These are phyloP conservation scores for Indri indri DNA, from an alignment of 2,113 vertebrate species.

Conservation along the genomic window DNA sequence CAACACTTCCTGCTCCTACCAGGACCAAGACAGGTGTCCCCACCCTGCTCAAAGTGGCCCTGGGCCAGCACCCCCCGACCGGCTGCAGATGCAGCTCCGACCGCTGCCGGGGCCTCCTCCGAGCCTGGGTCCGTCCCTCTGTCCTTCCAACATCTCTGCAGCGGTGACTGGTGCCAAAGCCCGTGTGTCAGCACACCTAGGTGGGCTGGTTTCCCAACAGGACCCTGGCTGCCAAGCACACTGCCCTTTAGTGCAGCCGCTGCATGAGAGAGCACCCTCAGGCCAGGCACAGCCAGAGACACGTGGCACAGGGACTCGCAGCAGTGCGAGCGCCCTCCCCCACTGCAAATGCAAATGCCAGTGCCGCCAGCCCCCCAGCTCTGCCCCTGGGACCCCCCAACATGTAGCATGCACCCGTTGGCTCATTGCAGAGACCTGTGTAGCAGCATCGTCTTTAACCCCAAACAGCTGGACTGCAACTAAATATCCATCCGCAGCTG, in stretches of 20 bases:
- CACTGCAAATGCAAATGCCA: not conserved
- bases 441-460: fast-evolving
- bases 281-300: not conserved
- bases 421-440: not conserved
- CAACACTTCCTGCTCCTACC: not conserved
- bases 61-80: not conserved
- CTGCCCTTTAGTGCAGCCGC: not conserved
- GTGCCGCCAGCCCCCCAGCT: fast-evolving
- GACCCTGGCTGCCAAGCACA: fast-evolving
- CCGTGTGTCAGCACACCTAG: not conserved
- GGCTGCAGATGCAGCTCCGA: fast-evolving
- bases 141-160: not conserved
- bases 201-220: fast-evolving
- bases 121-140: fast-evolving
- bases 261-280: too few species aligned
- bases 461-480: not conserved
- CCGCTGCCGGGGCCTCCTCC: not conserved
- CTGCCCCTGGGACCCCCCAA: fast-evolving
- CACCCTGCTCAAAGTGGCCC: not conserved
- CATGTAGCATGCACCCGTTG: fast-evolving
- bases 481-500: fast-evolving
- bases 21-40: not conserved
- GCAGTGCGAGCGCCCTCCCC: fast-evolving
- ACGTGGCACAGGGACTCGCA: fast-evolving
- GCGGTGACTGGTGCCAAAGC: too few species aligned